Base-by-base conservation (phyloP, 1,140 invertebrate species). In the Neodiprion lecontei region DNA sequence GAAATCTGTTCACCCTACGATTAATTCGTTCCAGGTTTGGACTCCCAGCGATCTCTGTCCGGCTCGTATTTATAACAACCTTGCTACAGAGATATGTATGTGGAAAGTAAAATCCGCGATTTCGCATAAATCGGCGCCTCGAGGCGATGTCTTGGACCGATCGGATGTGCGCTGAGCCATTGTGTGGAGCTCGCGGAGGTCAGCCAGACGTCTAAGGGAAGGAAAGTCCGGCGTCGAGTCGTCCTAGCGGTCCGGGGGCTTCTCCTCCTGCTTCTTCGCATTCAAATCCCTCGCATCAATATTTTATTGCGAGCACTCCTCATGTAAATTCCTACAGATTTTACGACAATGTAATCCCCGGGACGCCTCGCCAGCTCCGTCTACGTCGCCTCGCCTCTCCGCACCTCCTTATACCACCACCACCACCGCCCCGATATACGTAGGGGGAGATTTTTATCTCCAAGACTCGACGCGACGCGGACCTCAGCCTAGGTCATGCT, bases 261-360 rank as follows among this genome's bases (percentile, higher is more conserved):
- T 68, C 21, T 21, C 74, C 28, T 12, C 70, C 9, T 17, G 49
- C 14, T 71, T 48, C 14, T 68, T 70, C 48, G 73, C 69, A 80
- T 79, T 80, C 76, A 77, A 79, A 81, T 78, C 73, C 77, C 73
- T 14, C 78, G 76, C 80, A 80, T 81, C 80, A 81, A 84, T 83
- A 81, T 83, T 84, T 83, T 82, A 83, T 83, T 80, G 77, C 80
- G 74, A 76, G 67, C 71, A 70, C 66, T 72, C 65, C 74, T 72
- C 83, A 84, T 85, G 85, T 83, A 86, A 87, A 87, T 88, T 85
- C 78, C 72, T 68, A 67, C 74, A 79, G 81, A 85, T 85, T 87
- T 87, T 86, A 87, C 79, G 87, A 86, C 81, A 83, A 87, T 87
- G 84, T 87, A 87, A 86, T 86, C 81, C 82, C 78, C 82, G 78